These are phyloP conservation scores for Strongylocentrotus purpuratus DNA, from an alignment of 35 echinoderm and acorn worm genomes.

Conservation along the genomic window DNA sequence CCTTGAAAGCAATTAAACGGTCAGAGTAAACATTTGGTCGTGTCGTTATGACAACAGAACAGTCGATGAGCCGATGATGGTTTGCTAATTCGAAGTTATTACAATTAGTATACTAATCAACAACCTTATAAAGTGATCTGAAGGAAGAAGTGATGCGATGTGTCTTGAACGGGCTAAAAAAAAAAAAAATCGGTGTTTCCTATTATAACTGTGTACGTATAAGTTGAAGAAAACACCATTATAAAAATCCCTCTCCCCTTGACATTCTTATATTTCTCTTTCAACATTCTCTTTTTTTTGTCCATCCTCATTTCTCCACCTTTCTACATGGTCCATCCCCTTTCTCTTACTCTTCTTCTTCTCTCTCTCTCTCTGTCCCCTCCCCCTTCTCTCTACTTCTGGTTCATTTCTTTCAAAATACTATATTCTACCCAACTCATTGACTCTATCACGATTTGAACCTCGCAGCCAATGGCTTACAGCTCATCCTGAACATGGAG, in stretches of 20 bases:
- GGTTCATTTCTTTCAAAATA: no score
- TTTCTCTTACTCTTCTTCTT: no score
- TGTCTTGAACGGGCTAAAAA: background rate
- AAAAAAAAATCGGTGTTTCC: background rate
- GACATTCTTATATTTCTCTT: no score
- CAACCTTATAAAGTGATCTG: background rate
- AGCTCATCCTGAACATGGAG: constrained; percentile 75
- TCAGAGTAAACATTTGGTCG: background rate
- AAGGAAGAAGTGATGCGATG: background rate
- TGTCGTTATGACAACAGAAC: background rate
- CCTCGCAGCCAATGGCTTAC: constrained; percentile 79
- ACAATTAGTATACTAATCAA: background rate
- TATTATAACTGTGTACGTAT: no score
- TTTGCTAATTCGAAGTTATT: background rate
- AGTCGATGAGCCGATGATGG: background rate
- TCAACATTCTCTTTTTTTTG: no score
- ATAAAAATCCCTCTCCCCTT: no score
- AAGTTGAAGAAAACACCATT: no score
- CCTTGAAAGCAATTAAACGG: background rate
- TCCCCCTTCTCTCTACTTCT: no score
- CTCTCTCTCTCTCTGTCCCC: no score
- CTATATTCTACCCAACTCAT: no score
- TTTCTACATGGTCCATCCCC: no score
- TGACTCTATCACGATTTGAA: background rate
- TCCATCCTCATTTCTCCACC: no score